phyloP scores from a whole-genome alignment of 1,140 invertebrate species.

The Drosophila repletoides region DNA sequence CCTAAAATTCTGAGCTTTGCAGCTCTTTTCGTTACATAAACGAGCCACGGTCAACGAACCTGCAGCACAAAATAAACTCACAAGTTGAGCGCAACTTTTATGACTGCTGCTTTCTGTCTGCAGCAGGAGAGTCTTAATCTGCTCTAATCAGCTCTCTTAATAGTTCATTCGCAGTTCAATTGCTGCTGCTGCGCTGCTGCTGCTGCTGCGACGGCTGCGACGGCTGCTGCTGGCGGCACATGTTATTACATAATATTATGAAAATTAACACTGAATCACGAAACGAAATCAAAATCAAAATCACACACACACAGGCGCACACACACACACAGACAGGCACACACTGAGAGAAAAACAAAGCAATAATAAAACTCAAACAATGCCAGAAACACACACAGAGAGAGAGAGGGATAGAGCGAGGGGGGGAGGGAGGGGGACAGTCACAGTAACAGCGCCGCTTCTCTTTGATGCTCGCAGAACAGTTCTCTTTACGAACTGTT shows the following conservation, averaged over 20 bases:
- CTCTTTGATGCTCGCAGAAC: conserved; percentile 25
- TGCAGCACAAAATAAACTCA: conserved; percentile 1
- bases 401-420: too few relatives aligned
- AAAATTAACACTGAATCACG: conserved; percentile 80
- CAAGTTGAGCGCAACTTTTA: not conserved
- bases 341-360: conserved; percentile 24
- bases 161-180: too few relatives aligned
- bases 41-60: conserved; percentile 46
- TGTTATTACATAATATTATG: conserved; percentile 79
- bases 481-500: conserved; percentile 29
- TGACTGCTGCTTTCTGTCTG: too few relatives aligned
- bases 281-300: conserved; percentile 73
- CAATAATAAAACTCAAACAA: conserved; percentile 23
- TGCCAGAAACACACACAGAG: conserved; percentile 1
- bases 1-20: conserved; percentile 43
- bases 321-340: not conserved
- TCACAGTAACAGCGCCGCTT: not conserved
- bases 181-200: not conserved
- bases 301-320: not conserved
- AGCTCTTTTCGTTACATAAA: conserved; percentile 47
- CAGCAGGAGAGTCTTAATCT: too few relatives aligned
- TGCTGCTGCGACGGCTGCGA: not conserved
- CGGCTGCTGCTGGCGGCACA: conserved; percentile 41
- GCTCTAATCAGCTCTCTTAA: too few relatives aligned
- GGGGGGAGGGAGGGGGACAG: too few relatives aligned